phyloP scores from a whole-genome alignment of 2,113 vertebrate genomes.

The Sitta europaea region DNA sequence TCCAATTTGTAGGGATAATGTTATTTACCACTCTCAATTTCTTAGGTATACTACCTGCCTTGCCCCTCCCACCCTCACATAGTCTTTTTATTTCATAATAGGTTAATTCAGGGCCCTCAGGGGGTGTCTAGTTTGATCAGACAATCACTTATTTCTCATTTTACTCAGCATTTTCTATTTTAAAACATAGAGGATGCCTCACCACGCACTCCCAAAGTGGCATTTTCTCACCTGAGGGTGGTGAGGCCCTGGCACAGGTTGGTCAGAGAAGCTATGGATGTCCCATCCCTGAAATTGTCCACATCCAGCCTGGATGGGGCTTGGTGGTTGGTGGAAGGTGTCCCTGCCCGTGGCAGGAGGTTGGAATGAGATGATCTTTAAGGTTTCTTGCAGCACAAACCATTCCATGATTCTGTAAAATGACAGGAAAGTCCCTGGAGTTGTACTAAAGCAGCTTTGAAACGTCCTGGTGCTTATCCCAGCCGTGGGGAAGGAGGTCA shows the following conservation, averaged over 20 bases:
- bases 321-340: neutral
- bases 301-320: neutral
- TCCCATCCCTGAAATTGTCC: neutral
- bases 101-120: neutral
- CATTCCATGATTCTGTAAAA: neutral
- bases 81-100: neutral
- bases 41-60: neutral
- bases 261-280: neutral
- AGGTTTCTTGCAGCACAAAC: neutral
- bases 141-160: neutral
- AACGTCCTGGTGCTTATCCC: accelerated
- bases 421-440: neutral
- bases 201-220: accelerated
- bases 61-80: too few species aligned
- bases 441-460: neutral
- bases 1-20: neutral
- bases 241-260: neutral
- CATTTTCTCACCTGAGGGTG: neutral
- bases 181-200: neutral
- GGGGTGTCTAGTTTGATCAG: neutral
- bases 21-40: neutral
- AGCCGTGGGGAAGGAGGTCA: neutral
- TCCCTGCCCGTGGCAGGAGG: neutral
- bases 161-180: neutral
- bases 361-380: neutral